A percentile compares a stretch with the other conserved stretches of the same genome.
These are phyloP conservation scores for Pseudomyrmex gracilis DNA, from an alignment of 1,140 invertebrate genomes.

Conservation along the genomic window DNA sequence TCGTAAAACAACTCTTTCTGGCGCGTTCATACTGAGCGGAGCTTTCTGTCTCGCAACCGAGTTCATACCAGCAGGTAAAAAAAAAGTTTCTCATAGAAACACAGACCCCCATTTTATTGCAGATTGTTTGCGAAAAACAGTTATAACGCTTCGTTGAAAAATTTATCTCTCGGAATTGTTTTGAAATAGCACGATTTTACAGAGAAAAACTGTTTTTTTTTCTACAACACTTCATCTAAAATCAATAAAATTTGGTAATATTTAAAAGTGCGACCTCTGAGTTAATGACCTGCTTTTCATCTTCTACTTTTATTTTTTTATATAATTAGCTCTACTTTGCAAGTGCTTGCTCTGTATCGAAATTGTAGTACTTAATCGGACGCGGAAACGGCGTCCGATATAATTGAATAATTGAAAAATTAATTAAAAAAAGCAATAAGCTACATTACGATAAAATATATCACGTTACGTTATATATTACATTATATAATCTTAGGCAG, in stretches of 20 bases:
- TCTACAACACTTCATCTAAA: too few species aligned
- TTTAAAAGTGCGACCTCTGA: too few species aligned
- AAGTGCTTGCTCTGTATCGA: background rate
- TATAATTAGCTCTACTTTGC: background rate
- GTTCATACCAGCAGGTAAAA: constrained; percentile 75
- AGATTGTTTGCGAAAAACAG: background rate
- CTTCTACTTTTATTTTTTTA: background rate
- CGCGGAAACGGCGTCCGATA: background rate
- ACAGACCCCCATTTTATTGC: background rate
- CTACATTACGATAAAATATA: background rate
- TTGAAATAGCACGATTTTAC: too few species aligned
- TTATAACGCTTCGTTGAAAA: background rate
- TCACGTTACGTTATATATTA: constrained; percentile 18
- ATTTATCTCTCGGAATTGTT: too few species aligned
- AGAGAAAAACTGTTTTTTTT: too few species aligned
- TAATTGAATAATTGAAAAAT: constrained; percentile 6
- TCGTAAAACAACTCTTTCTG: constrained; percentile 87
- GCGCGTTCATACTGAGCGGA: constrained; percentile 88
- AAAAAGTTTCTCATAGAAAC: background rate
- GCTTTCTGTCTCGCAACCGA: constrained; percentile 81
- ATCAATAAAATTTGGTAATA: too few species aligned
- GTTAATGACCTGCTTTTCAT: background rate
- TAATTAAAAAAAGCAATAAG: constrained; percentile 13
- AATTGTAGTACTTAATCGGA: constrained; percentile 15
- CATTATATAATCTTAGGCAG: constrained; percentile 11